Conservation (phyloP, 1,140 invertebrate genomes). For the Cydia strobilella region DNA sequence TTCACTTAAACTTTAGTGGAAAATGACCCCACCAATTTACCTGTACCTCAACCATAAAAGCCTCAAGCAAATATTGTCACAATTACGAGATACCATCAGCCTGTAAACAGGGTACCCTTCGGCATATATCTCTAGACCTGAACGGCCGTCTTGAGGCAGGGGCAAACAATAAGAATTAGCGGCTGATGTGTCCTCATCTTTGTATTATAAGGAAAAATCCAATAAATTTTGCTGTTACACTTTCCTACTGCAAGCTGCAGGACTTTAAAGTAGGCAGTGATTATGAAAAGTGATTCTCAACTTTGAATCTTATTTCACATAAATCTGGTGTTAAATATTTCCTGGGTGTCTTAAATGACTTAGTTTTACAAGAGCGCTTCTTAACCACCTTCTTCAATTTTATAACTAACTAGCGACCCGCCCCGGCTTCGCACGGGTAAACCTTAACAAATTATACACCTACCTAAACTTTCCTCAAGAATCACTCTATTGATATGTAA, state of each 20-base stretch:
- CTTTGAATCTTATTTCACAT: too few species aligned
- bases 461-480: too few species aligned
- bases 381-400: too few species aligned
- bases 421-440: too few species aligned
- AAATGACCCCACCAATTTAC: conserved; percentile 60
- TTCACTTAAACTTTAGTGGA: conserved; percentile 51
- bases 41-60: conserved; percentile 58
- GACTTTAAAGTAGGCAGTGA: too few species aligned
- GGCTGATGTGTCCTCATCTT: background rate
- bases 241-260: too few species aligned
- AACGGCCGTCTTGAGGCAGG: conserved; percentile 42
- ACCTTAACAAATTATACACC: too few species aligned
- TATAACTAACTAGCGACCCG: too few species aligned
- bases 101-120: conserved; percentile 71
- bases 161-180: conserved; percentile 33
- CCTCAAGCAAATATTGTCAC: conserved; percentile 75
- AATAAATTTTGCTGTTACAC: background rate
- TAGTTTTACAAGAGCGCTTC: too few species aligned
- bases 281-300: too few species aligned
- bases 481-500: too few species aligned
- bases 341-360: background rate
- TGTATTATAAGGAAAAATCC: background rate
- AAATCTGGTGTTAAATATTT: background rate
- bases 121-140: conserved; percentile 57
- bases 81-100: conserved; percentile 75